Evolutionary conservation across 2,888 invertebrate species (phyloP), one percentile per base, ranked within the genome.

Genomic region (Criorhina ranunculi): DNA sequence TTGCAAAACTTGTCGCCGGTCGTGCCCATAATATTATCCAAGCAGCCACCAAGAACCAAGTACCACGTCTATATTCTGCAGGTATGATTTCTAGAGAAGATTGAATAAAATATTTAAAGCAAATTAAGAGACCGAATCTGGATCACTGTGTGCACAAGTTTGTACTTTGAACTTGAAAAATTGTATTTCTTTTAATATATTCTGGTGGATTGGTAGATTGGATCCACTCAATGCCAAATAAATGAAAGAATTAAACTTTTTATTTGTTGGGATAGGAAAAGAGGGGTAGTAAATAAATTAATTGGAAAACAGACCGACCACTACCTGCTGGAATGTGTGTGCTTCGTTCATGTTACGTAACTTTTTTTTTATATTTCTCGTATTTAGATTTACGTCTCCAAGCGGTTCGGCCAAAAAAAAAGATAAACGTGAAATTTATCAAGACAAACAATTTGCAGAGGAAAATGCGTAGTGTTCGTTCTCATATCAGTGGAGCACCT

Each of bases 1-100:
- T 91, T 89, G 89, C 89, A 83, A 91, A 90, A 87, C 87, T 91
- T 33, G 86, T 91, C 44, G 88, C 89, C 53, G 88, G 89, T 72
- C 90, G 91, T 87, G 89, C 88, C 59, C 90, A 90, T 64, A 86
- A 88, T 55, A 67, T 91, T 53, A 86, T 91, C 35, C 89, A 89
- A 86, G 87, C 87, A 59, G 88, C 89, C 29, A 88, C 89, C 57
- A 90, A 89, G 35, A 89, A 89, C 86, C 88, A 90, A 33, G 87
- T 88, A 51, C 87, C 89, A 42, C 88, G 89, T 75, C 75, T 91
- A 85, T 88, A 86, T 76, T 88, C 88, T 80, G 87, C 83, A 83
- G 88, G 91, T 91, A 88, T 35, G 49, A 8, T 46, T 49, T 12
- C 5, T 19, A n/a, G 11, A 19, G n/a, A 11, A 5, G n/a, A 29